phyloP scores from a whole-genome alignment of 1,140 invertebrate species.

The Drosophila repletoides region DNA sequence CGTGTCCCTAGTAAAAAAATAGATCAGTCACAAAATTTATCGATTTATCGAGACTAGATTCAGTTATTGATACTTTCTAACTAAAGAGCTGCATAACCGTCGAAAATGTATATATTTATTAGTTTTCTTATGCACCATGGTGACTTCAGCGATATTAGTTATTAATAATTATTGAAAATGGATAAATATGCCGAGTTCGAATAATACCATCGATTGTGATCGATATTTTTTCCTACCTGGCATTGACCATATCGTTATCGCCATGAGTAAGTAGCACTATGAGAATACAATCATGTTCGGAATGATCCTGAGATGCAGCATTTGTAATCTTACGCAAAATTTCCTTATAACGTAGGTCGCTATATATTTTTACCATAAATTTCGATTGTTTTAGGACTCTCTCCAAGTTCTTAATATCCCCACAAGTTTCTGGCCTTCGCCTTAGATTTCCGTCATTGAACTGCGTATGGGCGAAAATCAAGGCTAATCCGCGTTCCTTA shows the following conservation, averaged over 20 bases:
- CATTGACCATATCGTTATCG: slow-evolving; percentile 91
- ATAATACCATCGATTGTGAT: too few species aligned
- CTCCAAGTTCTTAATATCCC: slow-evolving; percentile 87
- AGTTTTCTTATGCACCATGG: too few species aligned
- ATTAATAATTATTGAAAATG: too few species aligned
- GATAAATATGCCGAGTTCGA: too few species aligned
- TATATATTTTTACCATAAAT: slow-evolving; percentile 87
- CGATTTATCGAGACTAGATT: too few species aligned
- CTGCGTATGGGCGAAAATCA: slow-evolving; percentile 94
- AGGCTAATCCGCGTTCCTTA: slow-evolving; percentile 88
- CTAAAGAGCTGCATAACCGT: too few species aligned
- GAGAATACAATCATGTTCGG: slow-evolving; percentile 89
- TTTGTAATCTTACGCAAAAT: slow-evolving; percentile 85
- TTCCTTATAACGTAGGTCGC: slow-evolving; percentile 85
- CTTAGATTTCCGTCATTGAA: slow-evolving; percentile 85
- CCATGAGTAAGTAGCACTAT: slow-evolving; percentile 94
- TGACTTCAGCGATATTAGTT: too few species aligned
- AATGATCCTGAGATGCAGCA: slow-evolving; percentile 87
- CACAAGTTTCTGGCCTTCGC: slow-evolving; percentile 87
- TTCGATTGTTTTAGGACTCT: slow-evolving; percentile 86
- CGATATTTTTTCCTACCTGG: too few species aligned
- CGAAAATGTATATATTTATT: too few species aligned
- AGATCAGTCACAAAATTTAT: too few species aligned
- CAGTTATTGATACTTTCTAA: too few species aligned
- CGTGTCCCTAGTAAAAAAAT: too few species aligned